These are phyloP conservation scores for Phyllotreta cruciferae DNA, from an alignment of 2,888 invertebrate genomes.

Conservation along the genomic window DNA sequence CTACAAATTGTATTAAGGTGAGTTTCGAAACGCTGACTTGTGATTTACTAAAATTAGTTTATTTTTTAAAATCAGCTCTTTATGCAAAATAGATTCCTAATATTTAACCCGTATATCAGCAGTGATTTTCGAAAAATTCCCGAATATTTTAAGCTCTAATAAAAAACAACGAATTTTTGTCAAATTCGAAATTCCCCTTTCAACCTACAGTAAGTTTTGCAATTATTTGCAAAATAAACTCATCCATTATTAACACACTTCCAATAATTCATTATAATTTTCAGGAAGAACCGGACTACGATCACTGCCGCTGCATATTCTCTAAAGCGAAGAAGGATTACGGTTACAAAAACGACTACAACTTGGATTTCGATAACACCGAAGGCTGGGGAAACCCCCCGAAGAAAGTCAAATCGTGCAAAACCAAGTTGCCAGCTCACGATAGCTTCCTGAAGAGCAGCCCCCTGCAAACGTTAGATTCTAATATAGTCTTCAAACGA, in stretches of 20 bases:
- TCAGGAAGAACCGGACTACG: slow-evolving; percentile 78
- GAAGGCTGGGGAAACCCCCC: slow-evolving; percentile 59
- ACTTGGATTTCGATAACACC: slow-evolving; percentile 60
- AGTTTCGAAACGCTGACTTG: slow-evolving; percentile 24
- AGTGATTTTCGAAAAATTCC: too few relatives aligned
- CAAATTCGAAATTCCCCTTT: too few relatives aligned
- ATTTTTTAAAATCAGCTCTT: neutral
- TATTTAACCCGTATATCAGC: too few relatives aligned
- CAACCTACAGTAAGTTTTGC: too few relatives aligned
- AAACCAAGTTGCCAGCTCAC: slow-evolving; percentile 19
- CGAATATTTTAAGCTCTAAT: too few relatives aligned
- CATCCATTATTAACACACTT: slow-evolving; percentile 3
- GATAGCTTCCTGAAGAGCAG: slow-evolving; percentile 35
- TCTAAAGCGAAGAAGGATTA: slow-evolving; percentile 69
- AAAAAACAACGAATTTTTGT: too few relatives aligned
- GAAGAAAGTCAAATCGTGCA: slow-evolving; percentile 44
- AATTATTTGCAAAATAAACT: too few relatives aligned
- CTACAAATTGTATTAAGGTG: slow-evolving; percentile 24
- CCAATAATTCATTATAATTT: slow-evolving; percentile 56
- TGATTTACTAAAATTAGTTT: slow-evolving; percentile 3
- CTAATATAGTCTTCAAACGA: slow-evolving; percentile 65
- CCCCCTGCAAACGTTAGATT: slow-evolving; percentile 58
- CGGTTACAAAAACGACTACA: slow-evolving; percentile 57
- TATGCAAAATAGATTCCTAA: neutral
- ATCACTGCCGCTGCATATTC: slow-evolving; percentile 73